Conservation (phyloP, 92 coral and sea anemone genomes). For the Meandrina meandrites region DNA sequence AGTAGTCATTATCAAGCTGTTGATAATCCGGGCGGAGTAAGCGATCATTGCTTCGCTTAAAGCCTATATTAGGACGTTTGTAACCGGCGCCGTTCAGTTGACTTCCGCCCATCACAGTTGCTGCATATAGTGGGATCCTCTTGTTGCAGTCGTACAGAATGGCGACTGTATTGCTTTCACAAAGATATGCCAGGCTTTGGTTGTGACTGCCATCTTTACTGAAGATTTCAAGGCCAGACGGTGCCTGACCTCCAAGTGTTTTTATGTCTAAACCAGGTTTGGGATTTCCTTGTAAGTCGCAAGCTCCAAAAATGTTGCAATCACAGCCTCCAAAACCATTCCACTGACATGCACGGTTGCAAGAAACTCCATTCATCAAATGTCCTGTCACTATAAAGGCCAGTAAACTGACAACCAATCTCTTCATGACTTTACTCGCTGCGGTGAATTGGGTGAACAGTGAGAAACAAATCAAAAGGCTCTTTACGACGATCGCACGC, state of each 20-base stretch:
- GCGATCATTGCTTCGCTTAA: background rate
- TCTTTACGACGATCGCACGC: too few species aligned
- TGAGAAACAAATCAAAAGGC: too few species aligned
- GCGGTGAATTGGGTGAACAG: too few species aligned
- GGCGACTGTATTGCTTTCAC: slow-evolving; percentile 34
- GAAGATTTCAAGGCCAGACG: slow-evolving; percentile 8
- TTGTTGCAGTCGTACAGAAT: slow-evolving; percentile 50
- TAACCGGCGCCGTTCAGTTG: background rate
- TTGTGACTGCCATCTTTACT: background rate
- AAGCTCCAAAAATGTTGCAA: too few species aligned
- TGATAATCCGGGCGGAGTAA: background rate
- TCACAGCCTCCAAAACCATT: too few species aligned
- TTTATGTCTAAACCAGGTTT: background rate
- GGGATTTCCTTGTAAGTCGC: slow-evolving; percentile 1
- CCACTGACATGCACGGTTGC: too few species aligned
- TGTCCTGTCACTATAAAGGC: too few species aligned
- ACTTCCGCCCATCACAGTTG: slow-evolving; percentile 35
- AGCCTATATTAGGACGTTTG: background rate
- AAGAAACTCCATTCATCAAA: too few species aligned
- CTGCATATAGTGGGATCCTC: slow-evolving; percentile 49
- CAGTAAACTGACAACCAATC: too few species aligned
- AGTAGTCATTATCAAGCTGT: slow-evolving; percentile 6
- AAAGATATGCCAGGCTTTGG: slow-evolving; percentile 17
- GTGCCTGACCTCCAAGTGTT: background rate
- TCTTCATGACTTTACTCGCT: too few species aligned